Base-by-base conservation (phyloP, 2,113 vertebrate species). In the Speoplatyrhinus poulsoni region DNA sequence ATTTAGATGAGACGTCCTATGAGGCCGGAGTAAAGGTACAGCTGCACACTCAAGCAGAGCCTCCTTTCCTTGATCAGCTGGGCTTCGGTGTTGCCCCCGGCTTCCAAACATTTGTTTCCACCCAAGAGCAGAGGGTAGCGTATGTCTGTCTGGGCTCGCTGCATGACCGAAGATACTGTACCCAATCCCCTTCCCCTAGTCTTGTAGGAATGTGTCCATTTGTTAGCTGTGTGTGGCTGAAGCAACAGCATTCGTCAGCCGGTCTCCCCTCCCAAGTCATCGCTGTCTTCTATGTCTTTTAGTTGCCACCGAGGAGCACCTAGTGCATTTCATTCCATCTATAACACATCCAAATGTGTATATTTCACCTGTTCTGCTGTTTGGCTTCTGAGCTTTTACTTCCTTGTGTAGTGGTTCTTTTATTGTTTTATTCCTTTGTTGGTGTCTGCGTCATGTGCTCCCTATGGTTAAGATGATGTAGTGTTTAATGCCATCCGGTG, bases 21-120 rank as follows among this genome's bases (percentile, higher is more conserved):
- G 91, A 92, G 86, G 91, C 90, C 62, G 91, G 91, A 72, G 83
- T 92, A 76, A 92, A 90, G 85, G 91, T 92, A 60, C 91, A 92
- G 80, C 85, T 91, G 89, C 90, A 92, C 84, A 60, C 85, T 87
- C 91, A 92, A 84, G 82, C 83, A 73, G 91, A 92, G 88, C 91
- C 90, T 67, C 89, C 91, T 57, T 92, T 91, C 77, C 83, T 89
- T 76, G 87, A 89, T 55, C 73, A 91, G 86, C 90, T 92, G 82
- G 91, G 91, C 80, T 93, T 93, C 16, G 91, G 91, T 84, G 89
- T 89, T 60, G 66, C 88, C 86, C 91, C 87, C 6, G 90, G 91
- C 72, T 92, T 92, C 90, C 91, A 98, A 92, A 98, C 96, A 5
- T 98, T 98, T 0, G 94, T 88, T 88, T 92, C 87, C 87, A 87